Conservation (phyloP, 1,140 invertebrate genomes). For the Drosophila subobscura region DNA sequence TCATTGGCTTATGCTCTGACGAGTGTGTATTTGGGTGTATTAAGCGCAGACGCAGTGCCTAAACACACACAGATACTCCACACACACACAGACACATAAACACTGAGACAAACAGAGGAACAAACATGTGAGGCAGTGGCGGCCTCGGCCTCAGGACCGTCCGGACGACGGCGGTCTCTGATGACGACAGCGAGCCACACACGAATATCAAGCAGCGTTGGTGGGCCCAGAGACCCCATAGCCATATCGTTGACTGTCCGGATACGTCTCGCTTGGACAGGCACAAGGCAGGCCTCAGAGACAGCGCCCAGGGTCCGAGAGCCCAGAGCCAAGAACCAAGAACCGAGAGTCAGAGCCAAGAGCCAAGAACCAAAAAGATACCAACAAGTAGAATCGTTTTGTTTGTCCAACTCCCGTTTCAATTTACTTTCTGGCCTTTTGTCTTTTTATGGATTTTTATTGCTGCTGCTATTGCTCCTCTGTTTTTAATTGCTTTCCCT, state of each 20-base stretch:
- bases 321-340: constrained; percentile 2
- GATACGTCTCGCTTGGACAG: constrained; percentile 36
- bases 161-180: constrained; percentile 19
- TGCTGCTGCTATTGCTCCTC: constrained; percentile 48
- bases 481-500: constrained; percentile 50
- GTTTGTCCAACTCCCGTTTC: constrained; percentile 35
- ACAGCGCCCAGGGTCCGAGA: constrained; percentile 24
- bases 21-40: constrained; percentile 42
- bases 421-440: constrained; percentile 20
- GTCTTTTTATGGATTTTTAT: constrained; percentile 61
- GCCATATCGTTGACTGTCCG: constrained; percentile 15
- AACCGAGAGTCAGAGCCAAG: constrained; percentile 14
- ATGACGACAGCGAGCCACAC: constrained; percentile 57
- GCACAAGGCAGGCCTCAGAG: constrained; percentile 17
- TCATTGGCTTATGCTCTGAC: constrained; percentile 37
- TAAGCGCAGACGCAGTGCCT: constrained; percentile 71
- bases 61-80: constrained; percentile 52
- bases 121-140: constrained; percentile 55
- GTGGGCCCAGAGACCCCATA: constrained; percentile 53
- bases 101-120: constrained; percentile 35
- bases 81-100: constrained; percentile 28
- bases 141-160: constrained; percentile 60
- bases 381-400: constrained; percentile 53
- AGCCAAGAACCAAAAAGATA: constrained; percentile 29
- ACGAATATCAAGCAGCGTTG: constrained; percentile 72